Conservation (phyloP, 2,888 invertebrate genomes). For the Trilocha varians region DNA sequence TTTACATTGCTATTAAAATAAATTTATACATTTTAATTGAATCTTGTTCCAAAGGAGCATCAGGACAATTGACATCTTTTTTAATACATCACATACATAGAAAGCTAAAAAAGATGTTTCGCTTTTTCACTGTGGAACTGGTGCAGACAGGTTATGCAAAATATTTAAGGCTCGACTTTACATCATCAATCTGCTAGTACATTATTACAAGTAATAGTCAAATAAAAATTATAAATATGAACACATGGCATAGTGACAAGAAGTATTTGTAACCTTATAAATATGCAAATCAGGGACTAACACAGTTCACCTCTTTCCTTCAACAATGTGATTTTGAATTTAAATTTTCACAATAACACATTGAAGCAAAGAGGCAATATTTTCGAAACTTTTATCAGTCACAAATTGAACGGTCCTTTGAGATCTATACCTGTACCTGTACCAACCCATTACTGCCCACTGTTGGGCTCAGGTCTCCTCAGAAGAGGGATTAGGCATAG, state of each 20-base stretch:
- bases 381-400: no score
- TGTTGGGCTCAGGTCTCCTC: no score
- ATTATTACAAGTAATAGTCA: background rate
- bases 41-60: slow-evolving; percentile 47
- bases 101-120: background rate
- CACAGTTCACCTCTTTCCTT: no score
- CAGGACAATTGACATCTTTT: slow-evolving; percentile 59
- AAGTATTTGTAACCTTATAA: background rate
- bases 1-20: slow-evolving; percentile 44
- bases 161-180: background rate
- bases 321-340: no score
- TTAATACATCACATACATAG: background rate
- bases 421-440: no score
- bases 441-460: no score
- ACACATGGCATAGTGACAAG: background rate
- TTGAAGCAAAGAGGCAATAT: no score
- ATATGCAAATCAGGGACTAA: background rate
- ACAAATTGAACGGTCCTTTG: no score
- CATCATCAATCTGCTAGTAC: no score
- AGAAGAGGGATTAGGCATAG: no score
- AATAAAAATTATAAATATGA: background rate
- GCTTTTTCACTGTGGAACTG: background rate
- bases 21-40: slow-evolving; percentile 52
- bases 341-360: no score
- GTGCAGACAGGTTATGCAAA: background rate